Evolutionary conservation across 2,888 invertebrate species (phyloP).

Genomic region (Pseudococcus longispinus): DNA sequence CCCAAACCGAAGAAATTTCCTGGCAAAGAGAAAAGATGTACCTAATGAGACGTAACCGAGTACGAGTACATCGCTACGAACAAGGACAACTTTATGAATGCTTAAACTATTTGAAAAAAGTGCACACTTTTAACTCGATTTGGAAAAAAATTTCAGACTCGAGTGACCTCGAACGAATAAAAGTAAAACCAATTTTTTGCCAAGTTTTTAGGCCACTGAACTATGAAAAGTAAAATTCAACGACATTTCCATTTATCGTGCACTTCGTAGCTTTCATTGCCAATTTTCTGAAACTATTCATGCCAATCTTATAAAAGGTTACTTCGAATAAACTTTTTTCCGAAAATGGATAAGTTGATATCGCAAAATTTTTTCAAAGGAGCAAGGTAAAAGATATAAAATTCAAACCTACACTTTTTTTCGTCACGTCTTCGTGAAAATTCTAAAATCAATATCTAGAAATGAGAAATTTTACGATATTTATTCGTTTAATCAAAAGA

Average conservation of each 20-base stretch:
- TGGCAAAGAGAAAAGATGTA: not conserved
- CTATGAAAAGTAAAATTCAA: not conserved
- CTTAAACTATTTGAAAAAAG: not conserved
- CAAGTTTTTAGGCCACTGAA: not conserved
- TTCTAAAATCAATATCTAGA: not conserved
- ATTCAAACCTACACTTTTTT: too few relatives aligned
- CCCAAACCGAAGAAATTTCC: not conserved
- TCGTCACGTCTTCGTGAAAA: not conserved
- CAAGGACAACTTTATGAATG: not conserved
- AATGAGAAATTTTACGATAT: not conserved
- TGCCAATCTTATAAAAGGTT: not conserved
- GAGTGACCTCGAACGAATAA: not conserved
- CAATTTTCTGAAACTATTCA: not conserved
- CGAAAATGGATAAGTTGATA: not conserved
- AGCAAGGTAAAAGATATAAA: too few relatives aligned
- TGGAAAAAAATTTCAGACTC: not conserved
- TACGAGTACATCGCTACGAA: not conserved
- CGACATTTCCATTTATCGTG: not conserved
- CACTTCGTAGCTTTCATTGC: not conserved
- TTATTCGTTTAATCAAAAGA: too few relatives aligned
- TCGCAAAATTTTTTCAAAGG: not conserved
- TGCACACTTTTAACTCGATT: not conserved
- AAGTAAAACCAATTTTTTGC: not conserved
- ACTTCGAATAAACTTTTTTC: not conserved
- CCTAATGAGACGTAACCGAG: not conserved